Evolutionary conservation across 2,888 invertebrate genomes (phyloP).

Genomic region (Incurvaria masculella): DNA sequence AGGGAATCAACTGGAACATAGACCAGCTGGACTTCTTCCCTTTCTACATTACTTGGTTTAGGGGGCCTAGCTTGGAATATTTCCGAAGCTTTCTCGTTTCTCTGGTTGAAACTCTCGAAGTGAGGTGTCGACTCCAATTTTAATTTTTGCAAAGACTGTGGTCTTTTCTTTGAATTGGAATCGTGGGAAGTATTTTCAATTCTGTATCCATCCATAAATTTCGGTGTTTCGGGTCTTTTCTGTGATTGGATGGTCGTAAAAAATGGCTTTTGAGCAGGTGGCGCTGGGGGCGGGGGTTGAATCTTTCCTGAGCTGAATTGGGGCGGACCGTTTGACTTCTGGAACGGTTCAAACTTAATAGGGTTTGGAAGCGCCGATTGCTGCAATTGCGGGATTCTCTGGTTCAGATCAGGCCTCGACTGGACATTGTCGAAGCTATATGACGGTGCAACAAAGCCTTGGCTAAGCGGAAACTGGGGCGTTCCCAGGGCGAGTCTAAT

Average conservation of each 20-base stretch:
- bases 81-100: constrained; percentile 10
- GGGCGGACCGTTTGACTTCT: constrained; percentile 17
- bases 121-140: constrained; percentile 33
- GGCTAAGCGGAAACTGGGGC: constrained; percentile 38
- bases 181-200: constrained; percentile 32
- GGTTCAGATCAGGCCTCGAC: constrained; percentile 17
- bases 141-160: constrained; percentile 39
- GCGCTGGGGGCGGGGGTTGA: background rate
- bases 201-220: constrained; percentile 43
- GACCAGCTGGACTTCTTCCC: constrained; percentile 71
- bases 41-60: constrained; percentile 30
- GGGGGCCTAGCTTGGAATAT: background rate
- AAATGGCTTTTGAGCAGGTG: background rate
- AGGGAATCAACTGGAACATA: constrained; percentile 80
- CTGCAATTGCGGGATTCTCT: constrained; percentile 28
- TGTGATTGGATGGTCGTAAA: background rate
- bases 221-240: constrained; percentile 26
- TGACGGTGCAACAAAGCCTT: constrained; percentile 40
- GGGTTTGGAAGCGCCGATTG: constrained; percentile 27
- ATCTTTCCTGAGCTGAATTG: background rate
- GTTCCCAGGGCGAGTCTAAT: constrained; percentile 42
- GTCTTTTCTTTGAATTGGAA: constrained; percentile 27
- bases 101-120: constrained; percentile 19
- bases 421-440: constrained; percentile 15
- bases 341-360: constrained; percentile 31